Evolutionary conservation across 2,797 vertebrate species (phyloP).

Genomic region (Sphaeramia orbicularis): DNA sequence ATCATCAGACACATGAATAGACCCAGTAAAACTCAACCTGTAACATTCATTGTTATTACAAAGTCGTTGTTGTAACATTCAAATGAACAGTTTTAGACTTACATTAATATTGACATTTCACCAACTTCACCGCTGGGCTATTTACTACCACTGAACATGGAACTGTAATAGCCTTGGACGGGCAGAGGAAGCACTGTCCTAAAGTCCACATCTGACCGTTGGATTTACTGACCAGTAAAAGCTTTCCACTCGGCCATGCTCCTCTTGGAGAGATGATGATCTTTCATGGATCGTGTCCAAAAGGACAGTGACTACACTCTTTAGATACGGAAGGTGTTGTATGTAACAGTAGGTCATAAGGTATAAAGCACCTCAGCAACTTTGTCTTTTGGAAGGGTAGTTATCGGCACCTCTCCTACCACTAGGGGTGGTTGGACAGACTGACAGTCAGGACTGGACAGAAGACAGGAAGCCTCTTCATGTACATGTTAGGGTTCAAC

Average conservation of each 20-base stretch:
- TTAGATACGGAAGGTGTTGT: conserved; percentile 39
- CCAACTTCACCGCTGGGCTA: too few species aligned
- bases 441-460: too few species aligned
- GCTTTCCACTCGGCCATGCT: conserved; percentile 42
- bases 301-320: conserved; percentile 48
- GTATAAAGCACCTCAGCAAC: conserved; percentile 21
- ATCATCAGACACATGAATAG: too few species aligned
- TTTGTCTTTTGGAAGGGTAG: too few species aligned
- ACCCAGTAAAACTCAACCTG: too few species aligned
- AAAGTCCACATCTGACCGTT: conserved; percentile 6
- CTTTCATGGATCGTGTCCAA: conserved; percentile 33
- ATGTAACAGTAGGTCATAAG: conserved; percentile 48
- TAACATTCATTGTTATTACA: too few species aligned
- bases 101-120: too few species aligned
- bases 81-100: too few species aligned
- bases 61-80: too few species aligned
- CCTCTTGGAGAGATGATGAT: conserved; percentile 45
- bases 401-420: too few species aligned
- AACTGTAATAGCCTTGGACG: conserved; percentile 3
- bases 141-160: background rate
- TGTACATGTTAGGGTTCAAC: conserved; percentile 30
- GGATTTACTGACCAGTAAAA: conserved; percentile 47
- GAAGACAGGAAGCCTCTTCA: conserved; percentile 24
- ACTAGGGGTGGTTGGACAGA: conserved; percentile 6
- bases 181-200: background rate